Conservation (phyloP, 2,797 vertebrate species). For the Microtus californicus region DNA sequence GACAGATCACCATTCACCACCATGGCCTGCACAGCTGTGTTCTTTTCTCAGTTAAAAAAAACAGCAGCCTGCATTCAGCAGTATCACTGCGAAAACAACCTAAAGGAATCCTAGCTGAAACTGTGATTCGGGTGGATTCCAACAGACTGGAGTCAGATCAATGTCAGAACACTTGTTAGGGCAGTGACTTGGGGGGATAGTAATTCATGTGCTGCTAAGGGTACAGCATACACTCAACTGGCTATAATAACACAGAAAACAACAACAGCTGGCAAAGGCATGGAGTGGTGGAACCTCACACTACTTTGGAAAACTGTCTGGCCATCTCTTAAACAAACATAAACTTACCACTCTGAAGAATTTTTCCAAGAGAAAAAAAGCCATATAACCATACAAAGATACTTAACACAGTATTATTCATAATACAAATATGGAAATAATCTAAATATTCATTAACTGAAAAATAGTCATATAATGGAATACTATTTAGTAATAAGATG, state of each 20-base stretch:
- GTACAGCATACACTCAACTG: neutral
- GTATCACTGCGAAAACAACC: neutral
- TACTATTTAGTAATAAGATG: conserved; percentile 41
- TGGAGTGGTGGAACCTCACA: neutral
- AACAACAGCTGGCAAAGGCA: neutral
- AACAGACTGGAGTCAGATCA: conserved; percentile 12
- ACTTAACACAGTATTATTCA: conserved; percentile 33
- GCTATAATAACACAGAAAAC: conserved; percentile 12
- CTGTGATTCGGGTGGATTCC: conserved; percentile 1
- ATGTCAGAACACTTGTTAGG: conserved; percentile 39
- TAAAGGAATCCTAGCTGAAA: neutral
- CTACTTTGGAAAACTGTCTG: conserved; percentile 50
- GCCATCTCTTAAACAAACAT: conserved; percentile 52
- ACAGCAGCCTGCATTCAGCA: neutral
- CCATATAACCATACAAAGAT: conserved; percentile 1
- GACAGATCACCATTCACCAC: conserved; percentile 31
- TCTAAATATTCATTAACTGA: conserved; percentile 35
- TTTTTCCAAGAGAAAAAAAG: conserved; percentile 39
- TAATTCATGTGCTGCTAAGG: neutral
- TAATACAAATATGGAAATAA: conserved; percentile 56
- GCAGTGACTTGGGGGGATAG: neutral
- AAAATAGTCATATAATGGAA: conserved; percentile 45
- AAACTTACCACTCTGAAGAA: conserved; percentile 33
- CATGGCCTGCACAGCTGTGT: neutral
- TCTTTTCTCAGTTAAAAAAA: conserved; percentile 27